Evolutionary conservation across 2,888 invertebrate species (phyloP).

Genomic region (Conistra vaccinii): DNA sequence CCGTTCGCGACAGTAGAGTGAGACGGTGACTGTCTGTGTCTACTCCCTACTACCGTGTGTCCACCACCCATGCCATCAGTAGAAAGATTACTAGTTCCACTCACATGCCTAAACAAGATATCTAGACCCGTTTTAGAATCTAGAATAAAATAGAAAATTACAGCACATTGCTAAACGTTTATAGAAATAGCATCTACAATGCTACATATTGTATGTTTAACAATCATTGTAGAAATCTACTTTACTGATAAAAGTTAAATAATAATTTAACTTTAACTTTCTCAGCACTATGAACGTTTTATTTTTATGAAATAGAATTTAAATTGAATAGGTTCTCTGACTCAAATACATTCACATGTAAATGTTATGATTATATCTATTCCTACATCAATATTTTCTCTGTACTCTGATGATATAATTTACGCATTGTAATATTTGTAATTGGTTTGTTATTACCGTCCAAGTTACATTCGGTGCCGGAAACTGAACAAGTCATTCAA

Average conservation of each 20-base stretch:
- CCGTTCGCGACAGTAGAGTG: slow-evolving; percentile 44
- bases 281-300: background rate
- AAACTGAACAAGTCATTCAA: slow-evolving; percentile 8
- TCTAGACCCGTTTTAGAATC: slow-evolving; percentile 71
- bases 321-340: slow-evolving; percentile 1
- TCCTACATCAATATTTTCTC: background rate
- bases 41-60: slow-evolving; percentile 47
- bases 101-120: slow-evolving; percentile 70
- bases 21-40: slow-evolving; percentile 49
- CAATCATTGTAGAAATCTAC: background rate
- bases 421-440: background rate
- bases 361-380: slow-evolving; percentile 4
- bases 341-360: slow-evolving; percentile 2
- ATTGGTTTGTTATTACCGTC: slow-evolving; percentile 5
- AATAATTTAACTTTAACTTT: slow-evolving; percentile 19
- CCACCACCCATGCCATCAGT: slow-evolving; percentile 24
- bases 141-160: slow-evolving; percentile 68
- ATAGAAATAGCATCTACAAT: slow-evolving; percentile 1
- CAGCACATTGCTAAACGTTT: slow-evolving; percentile 13
- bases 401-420: background rate
- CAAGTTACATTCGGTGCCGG: slow-evolving; percentile 12
- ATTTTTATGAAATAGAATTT: slow-evolving; percentile 7
- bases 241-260: background rate
- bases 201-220: background rate
- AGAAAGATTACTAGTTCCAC: slow-evolving; percentile 70